Evolutionary conservation across 1,140 invertebrate species (phyloP).

Genomic region (Anastrepha ludens): DNA sequence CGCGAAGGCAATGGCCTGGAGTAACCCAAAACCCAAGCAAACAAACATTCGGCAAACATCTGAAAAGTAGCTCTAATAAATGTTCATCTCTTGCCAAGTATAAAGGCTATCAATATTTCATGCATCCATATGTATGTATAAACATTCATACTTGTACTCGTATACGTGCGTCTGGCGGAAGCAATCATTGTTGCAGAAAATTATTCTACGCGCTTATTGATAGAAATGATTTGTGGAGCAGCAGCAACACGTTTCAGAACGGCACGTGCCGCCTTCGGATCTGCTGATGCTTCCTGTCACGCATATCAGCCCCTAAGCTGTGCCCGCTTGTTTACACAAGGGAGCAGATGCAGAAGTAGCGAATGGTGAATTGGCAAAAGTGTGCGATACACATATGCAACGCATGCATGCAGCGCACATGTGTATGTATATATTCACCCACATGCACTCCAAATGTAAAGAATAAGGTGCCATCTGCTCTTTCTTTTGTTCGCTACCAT

Average conservation of each 20-base stretch:
- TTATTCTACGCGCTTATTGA: not conserved
- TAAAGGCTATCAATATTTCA: not conserved
- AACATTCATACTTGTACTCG: not conserved
- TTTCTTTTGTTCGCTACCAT: too few relatives aligned
- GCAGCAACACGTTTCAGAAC: not conserved
- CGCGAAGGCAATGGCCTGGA: not conserved
- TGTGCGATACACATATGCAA: not conserved
- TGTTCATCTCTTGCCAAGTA: not conserved
- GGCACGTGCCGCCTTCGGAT: not conserved
- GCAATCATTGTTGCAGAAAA: not conserved
- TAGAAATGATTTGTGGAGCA: not conserved
- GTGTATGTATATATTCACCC: not conserved
- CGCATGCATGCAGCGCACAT: not conserved
- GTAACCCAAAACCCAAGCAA: not conserved
- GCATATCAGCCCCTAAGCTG: not conserved
- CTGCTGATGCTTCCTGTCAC: not conserved
- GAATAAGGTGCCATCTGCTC: too few relatives aligned
- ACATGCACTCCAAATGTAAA: not conserved
- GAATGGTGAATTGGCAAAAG: not conserved
- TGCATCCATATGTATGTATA: not conserved
- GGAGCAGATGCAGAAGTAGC: not conserved
- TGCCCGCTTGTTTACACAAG: not conserved
- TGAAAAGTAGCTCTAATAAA: constrained; percentile 11
- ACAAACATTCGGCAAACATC: not conserved
- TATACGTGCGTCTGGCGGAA: not conserved